Conservation (phyloP, 2,888 invertebrate species). For the Siphonodentalium dalli region DNA sequence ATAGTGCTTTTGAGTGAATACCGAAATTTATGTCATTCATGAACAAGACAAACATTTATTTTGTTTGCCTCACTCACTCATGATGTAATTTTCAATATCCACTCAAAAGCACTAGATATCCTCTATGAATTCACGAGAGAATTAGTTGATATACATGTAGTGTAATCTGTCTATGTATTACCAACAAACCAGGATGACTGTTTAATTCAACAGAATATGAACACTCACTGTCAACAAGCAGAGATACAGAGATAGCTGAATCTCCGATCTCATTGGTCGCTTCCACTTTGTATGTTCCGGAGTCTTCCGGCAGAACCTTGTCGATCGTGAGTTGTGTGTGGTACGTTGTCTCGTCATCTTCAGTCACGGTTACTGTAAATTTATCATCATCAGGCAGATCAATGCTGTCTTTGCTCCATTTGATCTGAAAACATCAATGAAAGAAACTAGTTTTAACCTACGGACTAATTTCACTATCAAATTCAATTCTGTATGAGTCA, state of each 20-base stretch:
- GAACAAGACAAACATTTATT: too few relatives aligned
- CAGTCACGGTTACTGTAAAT: constrained; percentile 36
- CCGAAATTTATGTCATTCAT: too few relatives aligned
- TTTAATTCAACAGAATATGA: not conserved
- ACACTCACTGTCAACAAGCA: constrained; percentile 58
- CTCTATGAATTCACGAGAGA: too few relatives aligned
- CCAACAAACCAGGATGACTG: not conserved
- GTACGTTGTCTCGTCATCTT: constrained; percentile 54
- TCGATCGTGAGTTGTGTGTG: constrained; percentile 76
- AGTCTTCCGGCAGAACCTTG: constrained; percentile 48
- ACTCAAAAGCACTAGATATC: too few relatives aligned
- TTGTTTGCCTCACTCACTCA: too few relatives aligned
- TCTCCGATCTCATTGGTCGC: constrained; percentile 60
- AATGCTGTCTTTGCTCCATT: constrained; percentile 54
- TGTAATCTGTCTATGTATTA: not conserved
- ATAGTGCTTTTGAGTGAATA: too few relatives aligned
- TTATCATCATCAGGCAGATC: constrained; percentile 41
- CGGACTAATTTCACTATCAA: too few relatives aligned
- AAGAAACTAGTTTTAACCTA: not conserved
- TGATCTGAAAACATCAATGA: constrained; percentile 38
- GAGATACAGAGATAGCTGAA: constrained; percentile 55
- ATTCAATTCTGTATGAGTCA: too few relatives aligned
- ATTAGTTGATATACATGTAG: too few relatives aligned
- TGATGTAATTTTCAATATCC: too few relatives aligned
- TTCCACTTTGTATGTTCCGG: constrained; percentile 58